Evolutionary conservation across 2,113 vertebrate species (phyloP).

Genomic region (western clawed frog (Xenopus tropicalis)): DNA sequence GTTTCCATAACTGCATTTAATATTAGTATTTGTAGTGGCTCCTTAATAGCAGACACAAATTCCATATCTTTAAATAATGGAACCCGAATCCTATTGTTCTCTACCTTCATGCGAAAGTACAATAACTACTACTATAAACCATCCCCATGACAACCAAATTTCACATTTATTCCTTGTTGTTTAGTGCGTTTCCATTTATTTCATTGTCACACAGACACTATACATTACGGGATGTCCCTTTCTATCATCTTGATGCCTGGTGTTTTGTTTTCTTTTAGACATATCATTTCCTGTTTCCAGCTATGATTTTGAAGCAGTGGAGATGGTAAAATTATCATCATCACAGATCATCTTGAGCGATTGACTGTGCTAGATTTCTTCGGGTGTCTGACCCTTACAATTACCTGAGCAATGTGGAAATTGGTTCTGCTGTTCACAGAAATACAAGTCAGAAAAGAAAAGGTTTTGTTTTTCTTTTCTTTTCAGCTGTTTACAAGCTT

Average conservation of each 20-base stretch:
- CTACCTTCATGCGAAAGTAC: too few relatives aligned
- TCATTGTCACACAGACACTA: slow-evolving; percentile 3
- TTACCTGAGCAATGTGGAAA: slow-evolving; percentile 11
- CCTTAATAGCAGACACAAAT: too few relatives aligned
- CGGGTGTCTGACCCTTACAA: slow-evolving; percentile 36
- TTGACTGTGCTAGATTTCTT: slow-evolving; percentile 27
- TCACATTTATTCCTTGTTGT: slow-evolving; percentile 12
- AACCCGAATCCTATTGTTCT: too few relatives aligned
- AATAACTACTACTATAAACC: too few relatives aligned
- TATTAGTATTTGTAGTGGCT: too few relatives aligned
- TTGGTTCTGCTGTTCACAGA: slow-evolving; percentile 1
- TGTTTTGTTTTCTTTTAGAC: slow-evolving; percentile 42
- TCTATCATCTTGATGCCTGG: slow-evolving; percentile 33
- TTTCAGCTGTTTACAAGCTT: too few relatives aligned
- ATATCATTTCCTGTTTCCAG: slow-evolving; percentile 29
- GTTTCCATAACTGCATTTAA: too few relatives aligned
- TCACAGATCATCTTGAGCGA: slow-evolving; percentile 15
- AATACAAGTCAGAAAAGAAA: neutral
- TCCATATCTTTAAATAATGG: too few relatives aligned
- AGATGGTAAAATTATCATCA: slow-evolving; percentile 29
- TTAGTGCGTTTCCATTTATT: slow-evolving; percentile 26
- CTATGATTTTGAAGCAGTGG: slow-evolving; percentile 24
- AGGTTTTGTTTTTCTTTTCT: neutral
- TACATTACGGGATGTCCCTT: slow-evolving; percentile 22
- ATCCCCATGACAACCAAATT: too few relatives aligned